Evolutionary conservation across 2,888 invertebrate species (phyloP), one percentile per base, ranked within the genome.

Genomic region (Ectobius pallidus): DNA sequence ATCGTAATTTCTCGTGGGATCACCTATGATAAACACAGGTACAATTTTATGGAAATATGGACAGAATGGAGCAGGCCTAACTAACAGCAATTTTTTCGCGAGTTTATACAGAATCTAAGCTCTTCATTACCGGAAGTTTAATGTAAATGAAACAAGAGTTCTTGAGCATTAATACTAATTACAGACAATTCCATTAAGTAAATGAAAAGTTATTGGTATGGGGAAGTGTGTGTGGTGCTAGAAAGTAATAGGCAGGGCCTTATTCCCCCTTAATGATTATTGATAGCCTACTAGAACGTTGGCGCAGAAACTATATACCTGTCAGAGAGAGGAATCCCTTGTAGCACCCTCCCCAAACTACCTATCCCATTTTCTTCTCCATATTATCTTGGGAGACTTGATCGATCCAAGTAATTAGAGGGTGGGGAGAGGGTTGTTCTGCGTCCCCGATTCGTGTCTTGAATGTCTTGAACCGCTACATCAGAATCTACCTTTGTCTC

Each of bases 351-450:
- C 25, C 9, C 22, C 46, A n/a, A n/a, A 18, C 46, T 18, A 46
- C 46, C 46, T 46, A 9, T n/a, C n/a, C n/a, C 49, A 14, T 25
- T 22, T 25, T 49, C 52, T 25, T 52, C 25, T 18, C 9, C 46
- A 52, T 9, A 52, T 52, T 25, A 20, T 52, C 1, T 9, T 20
- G 52, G 22, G 20, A 52, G 1, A 52, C 25, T 52, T 52, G 52
- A 52, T 52, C 52, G 52, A 52, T 52, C 52, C 22, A 3, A 49
- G 52, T 52, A 52, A 52, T 52, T 52, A 52, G 25, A 52, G 52
- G 52, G 25, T 14, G 52, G 14, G 39, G 39, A 14, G 39, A 14
- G 39, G 39, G 14, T 25, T 14, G 22, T 52, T 20, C 52, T 52
- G 22, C 46, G 46, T 46, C 22, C n/a, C 52, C 52, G 25, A 52